Conservation (phyloP, 1,140 invertebrate species). For the Drusus annulatus region DNA sequence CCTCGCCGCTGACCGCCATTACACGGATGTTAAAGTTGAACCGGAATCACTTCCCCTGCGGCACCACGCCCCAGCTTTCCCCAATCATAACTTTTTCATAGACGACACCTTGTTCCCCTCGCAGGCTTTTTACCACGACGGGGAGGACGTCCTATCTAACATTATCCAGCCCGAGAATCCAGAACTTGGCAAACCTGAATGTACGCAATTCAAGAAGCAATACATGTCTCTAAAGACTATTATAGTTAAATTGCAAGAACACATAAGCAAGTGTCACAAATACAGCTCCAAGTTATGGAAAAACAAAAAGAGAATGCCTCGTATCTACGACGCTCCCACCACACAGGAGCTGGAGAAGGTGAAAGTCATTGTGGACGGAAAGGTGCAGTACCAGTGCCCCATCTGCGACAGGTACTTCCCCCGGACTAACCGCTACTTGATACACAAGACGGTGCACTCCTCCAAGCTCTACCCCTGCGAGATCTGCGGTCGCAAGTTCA, state of each 20-base stretch:
- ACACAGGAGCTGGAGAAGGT: conserved; percentile 63
- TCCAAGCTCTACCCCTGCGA: conserved; percentile 57
- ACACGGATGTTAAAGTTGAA: conserved; percentile 35
- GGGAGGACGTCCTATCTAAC: conserved; percentile 5
- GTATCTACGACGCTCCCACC: conserved; percentile 50
- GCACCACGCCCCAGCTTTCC: conserved; percentile 11
- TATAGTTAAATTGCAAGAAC: conserved; percentile 16
- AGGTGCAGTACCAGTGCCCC: conserved; percentile 64
- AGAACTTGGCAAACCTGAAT: background rate
- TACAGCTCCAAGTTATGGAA: conserved; percentile 47
- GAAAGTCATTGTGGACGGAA: conserved; percentile 67
- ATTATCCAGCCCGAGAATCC: background rate
- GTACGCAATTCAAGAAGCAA: background rate
- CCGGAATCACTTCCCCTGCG: background rate
- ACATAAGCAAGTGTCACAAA: conserved; percentile 1
- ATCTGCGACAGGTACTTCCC: conserved; percentile 52
- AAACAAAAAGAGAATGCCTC: conserved; percentile 56
- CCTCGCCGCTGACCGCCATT: conserved; percentile 22
- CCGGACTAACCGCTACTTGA: conserved; percentile 48
- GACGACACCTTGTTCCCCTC: conserved; percentile 13
- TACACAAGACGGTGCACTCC: conserved; percentile 55
- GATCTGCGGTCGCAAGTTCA: conserved; percentile 58
- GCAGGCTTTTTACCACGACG: background rate
- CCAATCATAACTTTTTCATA: conserved; percentile 29
- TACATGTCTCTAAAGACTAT: conserved; percentile 7